phyloP scores from a whole-genome alignment of 2,888 invertebrate genomes.

The Timema cristinae region DNA sequence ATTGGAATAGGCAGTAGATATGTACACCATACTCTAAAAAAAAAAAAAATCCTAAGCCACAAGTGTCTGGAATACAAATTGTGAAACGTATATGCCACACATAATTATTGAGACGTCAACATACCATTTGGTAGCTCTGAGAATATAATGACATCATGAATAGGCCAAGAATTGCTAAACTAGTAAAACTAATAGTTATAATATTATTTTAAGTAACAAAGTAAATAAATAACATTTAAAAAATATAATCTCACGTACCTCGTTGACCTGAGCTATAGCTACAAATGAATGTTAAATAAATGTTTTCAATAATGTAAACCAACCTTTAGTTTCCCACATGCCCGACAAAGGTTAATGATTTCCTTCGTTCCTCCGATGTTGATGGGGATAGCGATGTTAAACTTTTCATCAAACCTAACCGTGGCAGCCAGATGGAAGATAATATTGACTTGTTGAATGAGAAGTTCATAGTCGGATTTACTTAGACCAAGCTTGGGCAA shows the following conservation, averaged over 20 bases:
- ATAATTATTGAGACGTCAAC: too few species aligned
- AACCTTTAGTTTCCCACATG: not conserved
- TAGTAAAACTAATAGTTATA: not conserved
- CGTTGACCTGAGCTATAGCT: not conserved
- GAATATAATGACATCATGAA: not conserved
- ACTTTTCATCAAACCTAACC: not conserved
- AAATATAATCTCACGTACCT: not conserved
- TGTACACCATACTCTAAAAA: not conserved
- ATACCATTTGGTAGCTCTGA: not conserved
- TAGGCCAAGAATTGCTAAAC: not conserved
- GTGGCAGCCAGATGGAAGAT: slow-evolving; percentile 5
- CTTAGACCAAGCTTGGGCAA: not conserved
- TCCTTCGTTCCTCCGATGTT: not conserved
- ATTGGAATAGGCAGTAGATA: slow-evolving; percentile 3
- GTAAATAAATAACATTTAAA: not conserved
- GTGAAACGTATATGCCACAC: too few species aligned
- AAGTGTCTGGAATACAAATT: too few species aligned
- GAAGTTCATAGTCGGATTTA: not conserved
- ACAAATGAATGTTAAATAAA: not conserved
- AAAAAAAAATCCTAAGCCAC: not conserved
- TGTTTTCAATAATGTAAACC: not conserved
- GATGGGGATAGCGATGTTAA: not conserved
- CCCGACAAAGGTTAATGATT: not conserved
- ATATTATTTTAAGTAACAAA: not conserved
- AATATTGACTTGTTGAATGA: slow-evolving; percentile 6